A percentile compares a stretch with the other conserved stretches of the same genome.
phyloP scores from a whole-genome alignment of 2,797 vertebrate genomes.

The Takifugu rubripes region DNA sequence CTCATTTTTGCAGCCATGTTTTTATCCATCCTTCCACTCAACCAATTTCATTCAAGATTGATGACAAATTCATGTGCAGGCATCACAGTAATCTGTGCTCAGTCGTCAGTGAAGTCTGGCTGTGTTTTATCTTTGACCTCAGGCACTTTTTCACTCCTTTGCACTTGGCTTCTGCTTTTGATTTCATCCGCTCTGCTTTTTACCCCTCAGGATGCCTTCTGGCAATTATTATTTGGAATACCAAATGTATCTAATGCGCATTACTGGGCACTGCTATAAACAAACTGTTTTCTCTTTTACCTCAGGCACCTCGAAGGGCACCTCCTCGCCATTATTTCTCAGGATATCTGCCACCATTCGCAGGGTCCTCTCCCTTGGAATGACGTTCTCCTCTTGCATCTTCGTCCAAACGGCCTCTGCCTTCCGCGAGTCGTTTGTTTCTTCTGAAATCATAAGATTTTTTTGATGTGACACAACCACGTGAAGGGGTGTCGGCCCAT shows the following conservation, averaged over 20 bases:
- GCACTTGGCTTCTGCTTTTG: constrained; percentile 16
- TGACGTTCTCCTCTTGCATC: constrained; percentile 93
- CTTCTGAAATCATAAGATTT: constrained; percentile 63
- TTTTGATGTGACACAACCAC: no score
- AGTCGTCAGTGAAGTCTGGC: constrained; percentile 12
- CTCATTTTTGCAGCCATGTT: not conserved
- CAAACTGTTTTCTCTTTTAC: constrained; percentile 65
- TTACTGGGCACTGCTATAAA: constrained; percentile 1
- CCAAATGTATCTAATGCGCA: constrained; percentile 18
- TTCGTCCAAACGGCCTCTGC: constrained; percentile 87
- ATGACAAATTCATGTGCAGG: not conserved
- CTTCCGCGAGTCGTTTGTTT: constrained; percentile 79
- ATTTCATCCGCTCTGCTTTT: constrained; percentile 2
- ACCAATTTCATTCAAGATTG: not conserved
- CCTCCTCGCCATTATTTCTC: constrained; percentile 78
- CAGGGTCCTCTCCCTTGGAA: constrained; percentile 85
- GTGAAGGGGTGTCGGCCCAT: not conserved
- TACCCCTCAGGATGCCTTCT: constrained; percentile 16
- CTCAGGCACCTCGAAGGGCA: constrained; percentile 87
- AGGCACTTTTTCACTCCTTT: constrained; percentile 25
- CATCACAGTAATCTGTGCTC: constrained; percentile 10
- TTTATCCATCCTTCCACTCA: not conserved
- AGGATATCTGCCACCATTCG: constrained; percentile 81
- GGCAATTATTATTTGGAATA: constrained; percentile 39
- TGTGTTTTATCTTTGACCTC: constrained; percentile 38